Evolutionary conservation across 2,888 invertebrate genomes (phyloP), one percentile per base, ranked within the genome.

Genomic region (Agrypnus murinus): DNA sequence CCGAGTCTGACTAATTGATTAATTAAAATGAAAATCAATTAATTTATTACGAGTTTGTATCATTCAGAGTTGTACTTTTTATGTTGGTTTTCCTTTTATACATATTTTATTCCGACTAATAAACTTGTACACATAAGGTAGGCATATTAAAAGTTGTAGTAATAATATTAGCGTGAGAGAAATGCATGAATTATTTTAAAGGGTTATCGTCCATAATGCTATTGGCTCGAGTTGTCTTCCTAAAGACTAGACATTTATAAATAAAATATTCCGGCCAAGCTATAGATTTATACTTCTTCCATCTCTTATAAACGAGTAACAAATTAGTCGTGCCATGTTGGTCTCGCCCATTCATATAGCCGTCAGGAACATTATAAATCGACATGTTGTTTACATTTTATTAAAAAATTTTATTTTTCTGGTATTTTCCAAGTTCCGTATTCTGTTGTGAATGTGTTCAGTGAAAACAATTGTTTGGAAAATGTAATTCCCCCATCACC

Each of bases 1-100:
- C 34, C 48, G 19, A 36, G 17, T 10, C 25, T 53, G 17, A 62
- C 60, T 67, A 69, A 63, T 53, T 57, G 63, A 62, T 53, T 63
- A 55, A 69, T 69, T 63, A 69, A 58, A 63, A 63, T 25, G 46
- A 34, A 48, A 34, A 48, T 69, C 64, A 63, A 64, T 69, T 68
- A 68, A 62, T 68, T 55, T 55, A 62, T 12, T 25, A 55, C 48
- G 40, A 45, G n/a, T 1, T 55, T n/a, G 36, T 55, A 50, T 50
- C 50, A 50, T 19, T 50, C 31, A 50, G 14, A 25, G 25, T 25
- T 25, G n/a, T n/a, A n/a, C 25, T 25, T 25, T 25, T 25, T 25
- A 2, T 5, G 2, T 5, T 5, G 25, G 25, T 25, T 25, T 25
- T 25, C 25, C 5, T 25, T 25, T 25, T 25, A 25, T 25, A 25